Conservation (phyloP, 2,113 vertebrate genomes). For the Mirza zaza region DNA sequence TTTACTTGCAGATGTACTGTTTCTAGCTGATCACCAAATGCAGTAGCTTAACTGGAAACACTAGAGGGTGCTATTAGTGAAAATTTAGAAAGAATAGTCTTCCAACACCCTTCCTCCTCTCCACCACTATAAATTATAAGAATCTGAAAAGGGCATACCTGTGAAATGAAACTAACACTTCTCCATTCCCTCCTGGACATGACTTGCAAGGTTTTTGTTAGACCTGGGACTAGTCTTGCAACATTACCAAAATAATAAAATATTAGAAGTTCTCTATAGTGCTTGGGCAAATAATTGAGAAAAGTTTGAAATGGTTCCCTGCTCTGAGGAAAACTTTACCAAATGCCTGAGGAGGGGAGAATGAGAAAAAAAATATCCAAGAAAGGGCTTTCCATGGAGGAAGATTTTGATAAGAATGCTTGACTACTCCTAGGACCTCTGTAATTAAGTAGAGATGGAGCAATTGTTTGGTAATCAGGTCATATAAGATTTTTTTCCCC, state of each 20-base stretch:
- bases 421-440: background rate
- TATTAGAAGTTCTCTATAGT: constrained; percentile 6
- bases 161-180: constrained; percentile 47
- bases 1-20: background rate
- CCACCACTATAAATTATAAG: background rate
- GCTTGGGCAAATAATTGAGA: background rate
- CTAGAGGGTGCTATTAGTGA: constrained; percentile 68
- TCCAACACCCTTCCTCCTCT: background rate
- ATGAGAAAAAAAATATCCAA: background rate
- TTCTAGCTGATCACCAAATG: background rate
- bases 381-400: background rate
- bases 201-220: background rate
- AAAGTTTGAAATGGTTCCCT: background rate
- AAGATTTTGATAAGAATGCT: background rate
- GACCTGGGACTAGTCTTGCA: background rate
- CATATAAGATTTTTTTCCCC: background rate
- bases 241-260: constrained; percentile 40
- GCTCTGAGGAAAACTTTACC: constrained; percentile 12
- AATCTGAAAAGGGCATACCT: constrained; percentile 43
- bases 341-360: background rate
- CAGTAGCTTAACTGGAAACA: constrained; percentile 12
- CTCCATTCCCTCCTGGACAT: background rate
- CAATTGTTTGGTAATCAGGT: background rate
- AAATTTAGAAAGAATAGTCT: constrained; percentile 6
- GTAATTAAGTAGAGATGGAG: background rate